These are phyloP conservation scores for Paedocypris sp. DNA, from an alignment of 2,113 vertebrate species.

Conservation along the genomic window DNA sequence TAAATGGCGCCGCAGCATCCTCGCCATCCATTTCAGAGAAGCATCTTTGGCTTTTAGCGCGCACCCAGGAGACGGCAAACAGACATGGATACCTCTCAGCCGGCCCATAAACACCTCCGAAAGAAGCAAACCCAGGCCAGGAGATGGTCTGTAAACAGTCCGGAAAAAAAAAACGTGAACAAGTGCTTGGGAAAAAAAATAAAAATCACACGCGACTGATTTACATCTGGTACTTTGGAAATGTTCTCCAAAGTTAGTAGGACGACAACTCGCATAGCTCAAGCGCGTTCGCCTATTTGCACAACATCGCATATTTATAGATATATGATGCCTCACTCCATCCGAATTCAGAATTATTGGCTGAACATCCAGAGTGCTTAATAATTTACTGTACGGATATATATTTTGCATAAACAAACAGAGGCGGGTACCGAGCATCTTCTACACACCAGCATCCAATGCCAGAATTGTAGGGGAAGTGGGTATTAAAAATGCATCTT, in stretches of 20 bases:
- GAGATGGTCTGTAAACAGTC: not conserved
- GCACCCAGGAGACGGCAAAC: conserved; percentile 14
- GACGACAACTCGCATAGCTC: too few relatives aligned
- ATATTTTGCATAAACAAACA: not conserved
- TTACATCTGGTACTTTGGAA: too few relatives aligned
- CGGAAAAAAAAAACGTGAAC: not conserved
- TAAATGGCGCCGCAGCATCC: not conserved
- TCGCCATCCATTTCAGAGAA: not conserved
- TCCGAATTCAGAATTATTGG: too few relatives aligned
- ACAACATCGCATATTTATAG: too few relatives aligned
- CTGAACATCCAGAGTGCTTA: too few relatives aligned
- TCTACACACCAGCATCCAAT: conserved; percentile 32
- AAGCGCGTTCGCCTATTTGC: too few relatives aligned
- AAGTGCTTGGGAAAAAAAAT: too few relatives aligned
- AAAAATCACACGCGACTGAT: too few relatives aligned
- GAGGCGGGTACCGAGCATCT: not conserved
- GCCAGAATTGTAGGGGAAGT: conserved; percentile 5
- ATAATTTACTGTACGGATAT: too few relatives aligned
- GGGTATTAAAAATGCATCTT: conserved; percentile 31
- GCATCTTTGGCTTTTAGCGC: conserved; percentile 7
- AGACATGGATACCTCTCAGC: conserved; percentile 9
- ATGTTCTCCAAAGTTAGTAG: too few relatives aligned
- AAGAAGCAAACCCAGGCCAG: conserved; percentile 10
- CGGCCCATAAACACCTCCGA: conserved; percentile 16
- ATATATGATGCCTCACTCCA: too few relatives aligned